Base-by-base conservation (phyloP, 2,888 invertebrate genomes). In the Drosophila sordidula region DNA sequence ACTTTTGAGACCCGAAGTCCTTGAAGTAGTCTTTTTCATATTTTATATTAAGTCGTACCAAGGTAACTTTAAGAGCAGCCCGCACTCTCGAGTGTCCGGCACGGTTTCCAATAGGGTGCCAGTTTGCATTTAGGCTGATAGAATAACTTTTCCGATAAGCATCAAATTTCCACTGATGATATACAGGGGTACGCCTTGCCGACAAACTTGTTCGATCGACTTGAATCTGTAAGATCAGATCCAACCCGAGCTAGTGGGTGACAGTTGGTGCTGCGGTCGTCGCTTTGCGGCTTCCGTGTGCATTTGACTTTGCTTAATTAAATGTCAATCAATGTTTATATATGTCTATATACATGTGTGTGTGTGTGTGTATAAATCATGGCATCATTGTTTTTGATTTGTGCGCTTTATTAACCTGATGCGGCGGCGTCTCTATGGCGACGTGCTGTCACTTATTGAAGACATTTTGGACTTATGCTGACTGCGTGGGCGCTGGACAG, bases 291-390 rank as follows among this genome's bases (percentile, higher is more conserved):
- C 83, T 83, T 83, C 83, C 83, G 86, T 77, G 73, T 83, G 67
- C 72, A 77, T 77, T 88, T 80, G 77, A 66, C 79, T 83, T 79
- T 86, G 85, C 86, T 85, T 85, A 87, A 85, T 85, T 89, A 84
- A 85, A 89, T 85, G 85, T 87, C 85, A 85, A 85, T 85, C 85
- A 89, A 52, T 73, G 54, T 50, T 14, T 22, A 18, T 38, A 51
- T 39, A 25, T 42, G 11, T 39, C 26, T 26, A 36, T 64, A 41
- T 59, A 39, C 45, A 39, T 52, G 58, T 62, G n/a, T 65, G 47
- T 52, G 34, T 55, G 38, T 69, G 12, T 34, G 29, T 29, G 47
- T 49, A 29, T 72, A 58, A 62, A n/a, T 45, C 57, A 25, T 18
- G 47, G 59, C 62, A 75, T 75, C 70, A 80, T 88, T 81, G 77